These are phyloP conservation scores for Athene cunicularia DNA, from an alignment of 2,113 vertebrate species.

Conservation along the genomic window DNA sequence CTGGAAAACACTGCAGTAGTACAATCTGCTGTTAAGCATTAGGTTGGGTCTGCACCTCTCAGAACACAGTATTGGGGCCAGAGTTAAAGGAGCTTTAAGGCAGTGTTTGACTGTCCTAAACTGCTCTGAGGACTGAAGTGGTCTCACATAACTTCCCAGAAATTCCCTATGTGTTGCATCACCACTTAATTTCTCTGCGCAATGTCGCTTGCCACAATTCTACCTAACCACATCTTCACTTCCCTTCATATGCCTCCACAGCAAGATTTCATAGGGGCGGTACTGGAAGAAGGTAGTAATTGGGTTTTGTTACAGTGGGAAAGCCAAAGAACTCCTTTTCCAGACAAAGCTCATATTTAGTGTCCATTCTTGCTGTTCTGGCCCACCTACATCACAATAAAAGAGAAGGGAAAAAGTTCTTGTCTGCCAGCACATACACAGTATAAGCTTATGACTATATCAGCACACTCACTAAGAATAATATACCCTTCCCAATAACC, in stretches of 20 bases:
- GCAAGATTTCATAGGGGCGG: neutral
- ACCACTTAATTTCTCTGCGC: neutral
- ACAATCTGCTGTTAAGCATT: neutral
- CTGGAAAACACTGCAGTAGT: neutral
- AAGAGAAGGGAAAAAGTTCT: neutral
- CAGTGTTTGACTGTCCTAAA: neutral
- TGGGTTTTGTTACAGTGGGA: neutral
- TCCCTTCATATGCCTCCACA: neutral
- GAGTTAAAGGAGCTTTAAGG: neutral
- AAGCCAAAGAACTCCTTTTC: neutral
- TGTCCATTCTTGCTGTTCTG: neutral
- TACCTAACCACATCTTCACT: neutral
- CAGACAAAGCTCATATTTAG: neutral
- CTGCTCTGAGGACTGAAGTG: neutral
- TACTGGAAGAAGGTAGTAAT: neutral
- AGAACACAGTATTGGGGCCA: neutral
- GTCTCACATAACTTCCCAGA: neutral
- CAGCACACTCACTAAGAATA: neutral
- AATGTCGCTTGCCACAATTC: neutral
- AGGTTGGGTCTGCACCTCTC: neutral
- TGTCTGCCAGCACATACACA: neutral
- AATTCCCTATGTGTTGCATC: neutral
- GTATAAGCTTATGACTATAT: neutral
- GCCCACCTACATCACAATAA: neutral
- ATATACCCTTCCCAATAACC: neutral